Base-by-base conservation (phyloP, 2,888 invertebrate genomes). In the Meiosimyza decipiens region DNA sequence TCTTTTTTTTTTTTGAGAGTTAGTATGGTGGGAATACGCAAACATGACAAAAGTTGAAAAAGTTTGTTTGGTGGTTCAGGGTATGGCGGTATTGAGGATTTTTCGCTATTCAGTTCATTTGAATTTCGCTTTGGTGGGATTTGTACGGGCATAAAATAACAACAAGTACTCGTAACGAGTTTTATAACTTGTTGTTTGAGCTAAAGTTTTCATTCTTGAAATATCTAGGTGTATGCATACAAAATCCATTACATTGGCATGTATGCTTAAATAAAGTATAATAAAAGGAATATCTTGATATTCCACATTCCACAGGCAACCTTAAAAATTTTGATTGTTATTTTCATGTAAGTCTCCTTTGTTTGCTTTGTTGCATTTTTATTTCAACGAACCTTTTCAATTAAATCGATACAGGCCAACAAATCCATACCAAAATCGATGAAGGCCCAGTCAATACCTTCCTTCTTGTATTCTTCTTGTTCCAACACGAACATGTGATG, bases 401-500 rank as follows among this genome's bases (percentile, higher is more conserved):
- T 97, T 85, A 99, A 92, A 89, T 98, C 98, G 89, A 99, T 98
- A 91, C 98, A 98, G 90, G 97, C 96, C 87, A 96, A 92, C 89
- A 99, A 92, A 89, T 99, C 98, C 95, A 98, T 97, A 89, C 98
- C 98, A 88, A 99, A 99, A 91, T 99, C 98, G 91, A 99, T 98
- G 90, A 98, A 99, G 87, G 92, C 93, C 98, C 98, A 99, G 84
- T 94, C 92, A 89, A 99, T 98, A 84, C 98, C 98, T 90, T 98
- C 98, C 86, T 91, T 92, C 87, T 95, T 96, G 91, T 99, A 99
- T 88, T 98, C 98, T 90, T 99, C 98, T 93, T 99, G 98, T 89
- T 98, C 98, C 89, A 98, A 91, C 83, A 99, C 97, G 89, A 99
- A 99, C 98, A 99, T 98, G 93, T 98, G 95, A 89, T 98, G 98